Base-by-base conservation (phyloP, 2,113 vertebrate species). In the Anthoscopus minutus region DNA sequence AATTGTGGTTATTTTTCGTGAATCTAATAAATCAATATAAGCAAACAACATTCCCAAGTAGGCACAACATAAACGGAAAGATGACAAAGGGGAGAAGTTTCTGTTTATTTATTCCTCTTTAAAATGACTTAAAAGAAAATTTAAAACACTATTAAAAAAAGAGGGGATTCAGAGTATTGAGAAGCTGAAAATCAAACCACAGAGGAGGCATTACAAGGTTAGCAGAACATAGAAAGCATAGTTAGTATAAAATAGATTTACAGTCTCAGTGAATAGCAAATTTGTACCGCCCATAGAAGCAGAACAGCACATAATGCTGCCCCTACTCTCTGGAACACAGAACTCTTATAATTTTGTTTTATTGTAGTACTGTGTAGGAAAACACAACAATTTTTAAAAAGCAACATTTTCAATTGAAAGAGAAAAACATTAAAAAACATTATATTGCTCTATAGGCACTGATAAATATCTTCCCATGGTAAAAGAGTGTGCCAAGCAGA, bases 211-310 rank as follows among this genome's bases (percentile, higher is more conserved):
- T 95, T 90, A 96, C 79, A 95, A 77, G 76, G 73, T 86, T 92
- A 96, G 82, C 93, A 87, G 96, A 95, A 90, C 76, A 86, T 8
- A 93, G 94, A 65, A 94, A 96, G 92, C 89, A 87, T 44, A 93
- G 80, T 97, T 93, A 91, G 64, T 89, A 97, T 83, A 96, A 96
- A 97, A 96, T 48, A 94, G 79, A 92, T 95, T 91, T 95, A 97
- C 86, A 94, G 87, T 57, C 86, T 96, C 81, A 48, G 72, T 88
- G 80, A 92, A 86, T 69, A 93, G 89, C 94, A 73, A 86, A 95
- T 78, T 76, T 88, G 86, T 74, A 89, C 77, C 50, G 53, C 58
- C 54, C 54, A 64, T 47, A 65, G 80, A 95, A 97, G 94, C 45
- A 21, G 94, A 96, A 94, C 70, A 88, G 92, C 85, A 91, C 11